Conservation (phyloP, 2,888 invertebrate genomes). For the Tillus elongatus region DNA sequence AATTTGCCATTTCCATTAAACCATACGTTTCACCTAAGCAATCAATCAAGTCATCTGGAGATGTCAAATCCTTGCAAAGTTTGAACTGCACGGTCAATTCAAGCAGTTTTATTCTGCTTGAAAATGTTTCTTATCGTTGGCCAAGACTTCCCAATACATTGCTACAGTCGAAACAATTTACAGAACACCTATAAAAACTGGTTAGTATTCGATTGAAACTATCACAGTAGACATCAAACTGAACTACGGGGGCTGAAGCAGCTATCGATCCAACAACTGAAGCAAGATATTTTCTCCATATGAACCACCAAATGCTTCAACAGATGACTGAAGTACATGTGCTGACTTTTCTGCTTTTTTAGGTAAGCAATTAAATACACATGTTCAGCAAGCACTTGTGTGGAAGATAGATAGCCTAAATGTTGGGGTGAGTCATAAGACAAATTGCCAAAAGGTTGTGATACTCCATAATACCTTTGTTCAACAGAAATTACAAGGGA, state of each 20-base stretch:
- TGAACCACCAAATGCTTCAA: slow-evolving; percentile 79
- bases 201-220: slow-evolving; percentile 71
- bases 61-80: slow-evolving; percentile 70
- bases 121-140: slow-evolving; percentile 53
- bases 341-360: slow-evolving; percentile 28
- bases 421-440: slow-evolving; percentile 60
- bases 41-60: slow-evolving; percentile 56
- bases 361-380: slow-evolving; percentile 66
- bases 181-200: slow-evolving; percentile 53
- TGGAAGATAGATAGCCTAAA: slow-evolving; percentile 74
- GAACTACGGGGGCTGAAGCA: slow-evolving; percentile 84
- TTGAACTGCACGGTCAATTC: too few relatives aligned
- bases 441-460: slow-evolving; percentile 77
- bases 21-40: slow-evolving; percentile 67
- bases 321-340: slow-evolving; percentile 54
- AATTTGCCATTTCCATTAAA: slow-evolving; percentile 89
- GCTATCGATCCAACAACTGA: slow-evolving; percentile 81
- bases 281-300: slow-evolving; percentile 98
- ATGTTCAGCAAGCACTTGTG: slow-evolving; percentile 91
- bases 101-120: too few relatives aligned
- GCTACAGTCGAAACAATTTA: slow-evolving; percentile 50
- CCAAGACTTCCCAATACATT: slow-evolving; percentile 72
- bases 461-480: slow-evolving; percentile 85
- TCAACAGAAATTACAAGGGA: too few relatives aligned
- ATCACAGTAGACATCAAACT: slow-evolving; percentile 77